Percentiles rank a stretch among this genome's conserved stretches.
These are phyloP conservation scores for Cyprinodon brontotheroides DNA, from an alignment of 2,113 vertebrate species.

Conservation along the genomic window DNA sequence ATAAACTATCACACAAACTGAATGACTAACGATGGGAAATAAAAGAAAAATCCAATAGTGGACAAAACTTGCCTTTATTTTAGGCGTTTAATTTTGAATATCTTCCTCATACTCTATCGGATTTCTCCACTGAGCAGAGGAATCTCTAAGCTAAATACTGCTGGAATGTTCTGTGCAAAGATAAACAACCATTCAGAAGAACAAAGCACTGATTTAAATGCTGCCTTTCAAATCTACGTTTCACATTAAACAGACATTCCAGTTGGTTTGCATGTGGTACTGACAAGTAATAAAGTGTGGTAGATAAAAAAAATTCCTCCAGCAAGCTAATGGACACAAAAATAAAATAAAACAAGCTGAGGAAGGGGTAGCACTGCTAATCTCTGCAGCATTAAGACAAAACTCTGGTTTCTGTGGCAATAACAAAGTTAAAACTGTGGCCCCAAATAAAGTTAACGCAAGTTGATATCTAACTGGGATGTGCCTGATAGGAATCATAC, in stretches of 20 bases:
- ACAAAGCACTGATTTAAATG: neutral
- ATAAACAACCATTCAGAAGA: constrained; percentile 24
- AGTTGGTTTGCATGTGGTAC: neutral
- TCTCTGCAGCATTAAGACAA: no score
- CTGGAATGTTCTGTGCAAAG: constrained; percentile 22
- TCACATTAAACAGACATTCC: constrained; percentile 5
- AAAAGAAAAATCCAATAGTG: constrained; percentile 17
- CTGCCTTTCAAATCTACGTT: constrained; percentile 5
- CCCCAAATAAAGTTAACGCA: no score
- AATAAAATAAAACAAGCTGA: no score
- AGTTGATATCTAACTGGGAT: no score
- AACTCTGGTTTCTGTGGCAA: no score
- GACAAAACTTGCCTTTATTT: constrained; percentile 2
- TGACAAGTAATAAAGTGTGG: neutral
- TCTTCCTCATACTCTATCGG: constrained; percentile 24
- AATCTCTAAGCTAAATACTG: constrained; percentile 28
- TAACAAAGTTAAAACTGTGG: no score
- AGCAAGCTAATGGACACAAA: no score
- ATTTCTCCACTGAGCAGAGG: constrained; percentile 10
- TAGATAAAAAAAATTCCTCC: neutral
- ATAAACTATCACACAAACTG: constrained; percentile 43
- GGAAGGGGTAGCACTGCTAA: no score
- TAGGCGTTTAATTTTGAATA: constrained; percentile 19
- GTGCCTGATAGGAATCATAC: no score
- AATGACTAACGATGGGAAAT: constrained; percentile 27